Evolutionary conservation across 2,888 invertebrate genomes (phyloP).

Genomic region (Carterocephalus palaemon): DNA sequence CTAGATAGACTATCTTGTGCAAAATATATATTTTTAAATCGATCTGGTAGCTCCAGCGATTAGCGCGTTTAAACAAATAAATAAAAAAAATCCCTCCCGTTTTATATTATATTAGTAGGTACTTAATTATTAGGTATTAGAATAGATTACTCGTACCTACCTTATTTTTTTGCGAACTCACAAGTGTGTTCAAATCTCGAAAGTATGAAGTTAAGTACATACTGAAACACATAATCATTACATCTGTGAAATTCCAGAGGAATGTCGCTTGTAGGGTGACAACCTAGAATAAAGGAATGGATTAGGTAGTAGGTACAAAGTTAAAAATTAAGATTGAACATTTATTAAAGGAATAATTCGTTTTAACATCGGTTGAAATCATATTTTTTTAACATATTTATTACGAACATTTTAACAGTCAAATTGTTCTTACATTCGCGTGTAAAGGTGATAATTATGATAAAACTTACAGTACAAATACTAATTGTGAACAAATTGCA

Average conservation of each 20-base stretch:
- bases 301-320: not conserved
- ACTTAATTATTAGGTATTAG: constrained; percentile 36
- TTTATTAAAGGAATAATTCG: not conserved
- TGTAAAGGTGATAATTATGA: too few relatives aligned
- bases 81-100: not conserved
- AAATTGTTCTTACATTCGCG: constrained; percentile 25
- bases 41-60: not conserved
- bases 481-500: constrained; percentile 23
- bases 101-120: not conserved
- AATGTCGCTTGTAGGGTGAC: constrained; percentile 81
- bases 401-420: not conserved
- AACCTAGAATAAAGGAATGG: constrained; percentile 39
- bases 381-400: not conserved
- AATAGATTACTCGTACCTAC: constrained; percentile 21
- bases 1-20: too few relatives aligned
- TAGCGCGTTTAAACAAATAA: too few relatives aligned
- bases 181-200: constrained; percentile 76
- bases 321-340: not conserved
- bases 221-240: constrained; percentile 83
- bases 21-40: too few relatives aligned
- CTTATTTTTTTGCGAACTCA: constrained; percentile 25
- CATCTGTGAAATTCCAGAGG: constrained; percentile 83
- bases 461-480: constrained; percentile 11
- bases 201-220: constrained; percentile 72
- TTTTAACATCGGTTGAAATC: not conserved